Evolutionary conservation across 1,140 invertebrate species (phyloP).

Genomic region (Maniola jurtina): DNA sequence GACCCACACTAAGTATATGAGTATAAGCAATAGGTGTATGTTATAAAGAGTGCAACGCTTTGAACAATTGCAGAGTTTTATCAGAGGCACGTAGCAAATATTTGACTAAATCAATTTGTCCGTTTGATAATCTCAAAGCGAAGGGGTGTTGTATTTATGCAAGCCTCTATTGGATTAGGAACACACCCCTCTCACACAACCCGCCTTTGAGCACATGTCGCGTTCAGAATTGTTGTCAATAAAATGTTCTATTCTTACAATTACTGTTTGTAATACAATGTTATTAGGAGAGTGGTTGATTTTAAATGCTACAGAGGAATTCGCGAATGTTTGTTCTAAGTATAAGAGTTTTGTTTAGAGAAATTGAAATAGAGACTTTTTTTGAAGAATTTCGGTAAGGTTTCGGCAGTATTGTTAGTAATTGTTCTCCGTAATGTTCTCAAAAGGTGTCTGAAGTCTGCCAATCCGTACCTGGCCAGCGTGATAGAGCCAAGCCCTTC

Average conservation of each 20-base stretch:
- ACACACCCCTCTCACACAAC: constrained; percentile 31
- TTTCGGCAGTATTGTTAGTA: too few relatives aligned
- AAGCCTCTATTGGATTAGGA: constrained; percentile 52
- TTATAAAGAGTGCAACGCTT: not conserved
- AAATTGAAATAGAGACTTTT: too few relatives aligned
- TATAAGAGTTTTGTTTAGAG: too few relatives aligned
- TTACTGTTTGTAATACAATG: not conserved
- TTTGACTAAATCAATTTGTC: constrained; percentile 40
- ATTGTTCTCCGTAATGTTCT: too few relatives aligned
- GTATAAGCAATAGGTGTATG: not conserved
- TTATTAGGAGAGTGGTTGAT: not conserved
- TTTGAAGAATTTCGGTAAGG: too few relatives aligned
- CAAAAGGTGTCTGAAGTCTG: too few relatives aligned
- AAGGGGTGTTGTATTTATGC: constrained; percentile 54
- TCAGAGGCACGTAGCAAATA: constrained; percentile 44
- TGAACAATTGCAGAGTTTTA: constrained; percentile 25
- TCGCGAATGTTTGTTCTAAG: not conserved
- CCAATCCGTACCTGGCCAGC: too few relatives aligned
- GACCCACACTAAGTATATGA: not conserved
- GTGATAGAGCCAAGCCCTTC: too few relatives aligned
- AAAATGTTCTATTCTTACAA: constrained; percentile 32
- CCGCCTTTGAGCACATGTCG: constrained; percentile 36
- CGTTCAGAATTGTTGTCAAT: constrained; percentile 28
- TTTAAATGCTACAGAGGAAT: not conserved
- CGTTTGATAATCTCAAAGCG: constrained; percentile 47